Base-by-base conservation (phyloP, 2,797 vertebrate genomes). In the Spea hammondii region DNA sequence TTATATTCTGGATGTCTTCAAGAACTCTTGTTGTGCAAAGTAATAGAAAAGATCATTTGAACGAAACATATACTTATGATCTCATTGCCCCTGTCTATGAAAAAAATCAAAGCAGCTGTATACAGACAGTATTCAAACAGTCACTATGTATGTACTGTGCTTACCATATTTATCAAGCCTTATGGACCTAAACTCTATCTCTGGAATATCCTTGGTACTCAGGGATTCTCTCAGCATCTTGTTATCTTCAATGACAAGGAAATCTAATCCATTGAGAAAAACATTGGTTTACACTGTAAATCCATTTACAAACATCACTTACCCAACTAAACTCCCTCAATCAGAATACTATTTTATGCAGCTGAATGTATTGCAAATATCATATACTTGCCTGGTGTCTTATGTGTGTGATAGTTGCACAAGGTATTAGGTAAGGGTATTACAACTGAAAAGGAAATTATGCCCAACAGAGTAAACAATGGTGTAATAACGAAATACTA, bases 211-310 rank as follows among this genome's bases (percentile, higher is more conserved):
- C 81, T 92, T 94, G 49, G 87, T 88, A 82, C 88, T 86, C 69
- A 95, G 88, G 65, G 89, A 89, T 78, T 81, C 83, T 65, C 90
- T 83, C 6, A 95, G 85, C 57, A 77, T 85, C 50, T 80, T 86
- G 87, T 95, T 95, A 70, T 93, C 92, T 86, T 95, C 94, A 86
- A 94, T 82, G n/a, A 92, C 82, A 4, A 90, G 85, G 50, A 90
- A 94, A 85, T 88, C 94, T 95, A 70, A 46, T 12, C 64, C 12
- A 68, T 44, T 12, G 5, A 45, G 46, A 75, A 44, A 62, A 60
- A 17, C 12, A 4, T 47, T 62, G 32, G 46, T 49, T 4, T 72
- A 17, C 8, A 10, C 9, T 48, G 32, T 2, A n/a, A 13, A 53
- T 70, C 3, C 0, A 44, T 32, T 32, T 32, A 3, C 32, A 32